These are phyloP conservation scores for Synergus umbraculus DNA, from an alignment of 2,888 invertebrate genomes.

Conservation along the genomic window DNA sequence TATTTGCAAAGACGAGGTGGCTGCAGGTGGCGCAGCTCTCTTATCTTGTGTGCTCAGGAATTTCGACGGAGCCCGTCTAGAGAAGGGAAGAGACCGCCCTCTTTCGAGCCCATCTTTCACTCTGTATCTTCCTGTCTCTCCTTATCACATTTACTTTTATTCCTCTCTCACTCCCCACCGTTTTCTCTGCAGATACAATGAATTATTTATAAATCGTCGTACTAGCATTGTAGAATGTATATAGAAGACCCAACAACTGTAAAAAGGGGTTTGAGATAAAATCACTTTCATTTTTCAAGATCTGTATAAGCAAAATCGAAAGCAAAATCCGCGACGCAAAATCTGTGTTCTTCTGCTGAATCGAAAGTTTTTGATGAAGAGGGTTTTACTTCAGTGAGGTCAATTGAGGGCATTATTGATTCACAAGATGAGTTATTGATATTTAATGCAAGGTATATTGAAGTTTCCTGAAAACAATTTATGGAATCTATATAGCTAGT, in stretches of 20 bases:
- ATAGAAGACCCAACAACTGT: background rate
- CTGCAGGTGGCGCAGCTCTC: conserved; percentile 59
- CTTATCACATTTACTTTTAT: background rate
- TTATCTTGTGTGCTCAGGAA: conserved; percentile 71
- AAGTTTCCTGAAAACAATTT: too few species aligned
- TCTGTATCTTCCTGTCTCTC: background rate
- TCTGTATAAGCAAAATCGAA: background rate
- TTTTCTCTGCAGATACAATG: background rate
- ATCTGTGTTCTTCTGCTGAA: too few species aligned
- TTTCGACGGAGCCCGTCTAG: conserved; percentile 50
- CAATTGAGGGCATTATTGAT: too few species aligned
- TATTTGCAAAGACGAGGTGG: conserved; percentile 65
- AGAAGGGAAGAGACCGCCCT: conserved; percentile 18
- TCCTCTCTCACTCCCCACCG: too few species aligned
- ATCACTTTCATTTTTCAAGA: background rate
- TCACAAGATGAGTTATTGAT: too few species aligned
- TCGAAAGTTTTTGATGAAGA: too few species aligned
- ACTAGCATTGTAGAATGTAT: background rate
- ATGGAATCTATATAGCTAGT: too few species aligned
- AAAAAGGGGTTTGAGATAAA: background rate
- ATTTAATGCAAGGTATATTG: too few species aligned
- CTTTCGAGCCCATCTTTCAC: conserved; percentile 12
- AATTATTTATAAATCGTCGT: conserved; percentile 15
- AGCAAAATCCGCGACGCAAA: too few species aligned
- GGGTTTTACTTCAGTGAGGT: too few species aligned